Evolutionary conservation across 2,797 vertebrate genomes (phyloP), one percentile per base, ranked within the genome.

Genomic region (Chaetodon trifasciatus): DNA sequence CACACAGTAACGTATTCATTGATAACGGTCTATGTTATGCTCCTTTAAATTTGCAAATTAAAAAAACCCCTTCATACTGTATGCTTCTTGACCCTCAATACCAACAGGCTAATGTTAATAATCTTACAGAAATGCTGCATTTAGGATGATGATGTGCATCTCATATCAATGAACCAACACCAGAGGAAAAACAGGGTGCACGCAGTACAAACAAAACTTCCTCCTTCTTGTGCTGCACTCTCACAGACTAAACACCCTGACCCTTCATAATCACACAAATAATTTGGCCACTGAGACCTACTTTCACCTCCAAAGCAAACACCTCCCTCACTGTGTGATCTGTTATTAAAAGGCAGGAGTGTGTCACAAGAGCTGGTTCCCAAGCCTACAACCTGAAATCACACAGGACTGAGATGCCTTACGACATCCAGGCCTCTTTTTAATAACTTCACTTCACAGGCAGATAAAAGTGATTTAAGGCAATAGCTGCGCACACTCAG

Each of bases 271-370:
- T 79, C 73, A 5, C 68, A 67, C 62, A 16, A 42, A 83, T 70
- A 2, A 82, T 80, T 65, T 84, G 84, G 70, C 62, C 70, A 74
- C 61, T 4, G 1, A 74, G 49, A 42, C 65, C 61, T 2, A 24
- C 67, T 60, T 74, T 40, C 80, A 39, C 69, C 78, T 77, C 78
- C 65, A 79, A 71, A 63, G 65, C 65, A 74, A 79, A 74, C 79
- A 67, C 64, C 58, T 61, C 67, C 24, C 57, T 58, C 65, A 37
- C 73, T 7, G 65, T 60, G 81, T 46, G 81, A 78, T 60, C 53
- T n/a, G 5, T 42, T 13, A 64, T 58, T 56, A 53, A 67, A 60
- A 28, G 28, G 28, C 58, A 46, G 53, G 39, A 70, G 63, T 44
- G 58, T 67, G 53, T 53, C 66, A 76, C n/a, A 6, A 16, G 28